Evolutionary conservation across 2,113 vertebrate species (phyloP).

Genomic region (Mustelus asterias): DNA sequence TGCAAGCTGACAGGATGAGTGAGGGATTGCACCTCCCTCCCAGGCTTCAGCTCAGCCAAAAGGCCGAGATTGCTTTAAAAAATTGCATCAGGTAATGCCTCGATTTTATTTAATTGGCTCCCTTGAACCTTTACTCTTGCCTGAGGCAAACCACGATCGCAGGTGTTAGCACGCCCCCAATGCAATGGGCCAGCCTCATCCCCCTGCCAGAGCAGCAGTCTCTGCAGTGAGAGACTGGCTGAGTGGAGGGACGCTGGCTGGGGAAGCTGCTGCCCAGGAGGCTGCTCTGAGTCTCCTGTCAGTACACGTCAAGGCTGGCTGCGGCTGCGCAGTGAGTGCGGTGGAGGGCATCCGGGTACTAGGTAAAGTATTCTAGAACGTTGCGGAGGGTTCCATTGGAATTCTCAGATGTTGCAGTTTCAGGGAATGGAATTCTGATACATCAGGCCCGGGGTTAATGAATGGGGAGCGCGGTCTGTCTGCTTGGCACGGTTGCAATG

Average conservation of each 20-base stretch:
- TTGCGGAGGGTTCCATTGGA: neutral
- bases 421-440: neutral
- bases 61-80: too few relatives aligned
- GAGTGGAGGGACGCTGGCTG: neutral
- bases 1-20: too few relatives aligned
- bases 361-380: neutral
- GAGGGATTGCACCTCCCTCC: too few relatives aligned
- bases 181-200: too few relatives aligned
- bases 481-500: too few relatives aligned
- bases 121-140: too few relatives aligned
- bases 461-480: neutral
- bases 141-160: too few relatives aligned
- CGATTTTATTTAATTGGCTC: too few relatives aligned
- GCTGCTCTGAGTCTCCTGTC: neutral
- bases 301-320: neutral
- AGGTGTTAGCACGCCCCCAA: too few relatives aligned
- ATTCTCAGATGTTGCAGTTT: neutral
- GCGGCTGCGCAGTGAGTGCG: neutral
- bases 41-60: too few relatives aligned
- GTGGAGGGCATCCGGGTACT: neutral
- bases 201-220: neutral
- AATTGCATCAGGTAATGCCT: too few relatives aligned
- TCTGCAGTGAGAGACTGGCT: neutral
- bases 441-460: neutral
- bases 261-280: neutral